Evolutionary conservation across 1,140 invertebrate species (phyloP).

Genomic region (Drosophila sechellia): DNA sequence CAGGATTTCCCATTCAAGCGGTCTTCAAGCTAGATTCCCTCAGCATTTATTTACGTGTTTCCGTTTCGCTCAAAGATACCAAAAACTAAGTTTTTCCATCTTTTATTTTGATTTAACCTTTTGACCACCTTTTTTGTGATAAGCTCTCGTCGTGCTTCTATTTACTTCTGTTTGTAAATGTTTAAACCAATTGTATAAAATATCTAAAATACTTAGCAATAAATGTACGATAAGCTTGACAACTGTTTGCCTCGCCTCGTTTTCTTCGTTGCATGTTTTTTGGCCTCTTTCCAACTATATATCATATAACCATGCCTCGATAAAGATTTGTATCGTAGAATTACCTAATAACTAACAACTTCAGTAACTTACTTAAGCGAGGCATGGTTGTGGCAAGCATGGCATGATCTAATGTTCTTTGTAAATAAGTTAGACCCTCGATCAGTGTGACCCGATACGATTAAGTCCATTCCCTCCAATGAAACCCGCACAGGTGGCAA

Average conservation of each 20-base stretch:
- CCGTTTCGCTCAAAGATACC: conserved; percentile 51
- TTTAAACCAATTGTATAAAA: conserved; percentile 69
- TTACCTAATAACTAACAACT: neutral
- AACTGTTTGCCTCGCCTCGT: conserved; percentile 33
- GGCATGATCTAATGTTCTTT: conserved; percentile 21
- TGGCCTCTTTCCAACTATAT: neutral
- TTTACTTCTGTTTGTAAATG: conserved; percentile 73
- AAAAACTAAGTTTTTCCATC: conserved; percentile 27
- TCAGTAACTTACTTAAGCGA: neutral
- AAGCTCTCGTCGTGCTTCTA: conserved; percentile 66
- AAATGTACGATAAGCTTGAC: conserved; percentile 80
- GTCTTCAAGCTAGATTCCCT: conserved; percentile 20
- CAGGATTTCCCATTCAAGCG: conserved; percentile 7
- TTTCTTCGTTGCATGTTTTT: conserved; percentile 51
- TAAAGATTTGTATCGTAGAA: neutral
- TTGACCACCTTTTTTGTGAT: conserved; percentile 55
- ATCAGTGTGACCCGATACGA: conserved; percentile 5
- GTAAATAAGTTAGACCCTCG: conserved; percentile 17
- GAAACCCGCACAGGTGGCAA: conserved; percentile 86
- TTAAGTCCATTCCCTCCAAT: conserved; percentile 33
- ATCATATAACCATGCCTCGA: conserved; percentile 1
- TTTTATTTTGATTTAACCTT: conserved; percentile 14
- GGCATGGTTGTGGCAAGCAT: conserved; percentile 7
- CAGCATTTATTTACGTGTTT: conserved; percentile 42
- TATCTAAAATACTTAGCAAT: conserved; percentile 54